Base-by-base conservation (phyloP, 2,113 vertebrate genomes). In the Corydoras sp. region DNA sequence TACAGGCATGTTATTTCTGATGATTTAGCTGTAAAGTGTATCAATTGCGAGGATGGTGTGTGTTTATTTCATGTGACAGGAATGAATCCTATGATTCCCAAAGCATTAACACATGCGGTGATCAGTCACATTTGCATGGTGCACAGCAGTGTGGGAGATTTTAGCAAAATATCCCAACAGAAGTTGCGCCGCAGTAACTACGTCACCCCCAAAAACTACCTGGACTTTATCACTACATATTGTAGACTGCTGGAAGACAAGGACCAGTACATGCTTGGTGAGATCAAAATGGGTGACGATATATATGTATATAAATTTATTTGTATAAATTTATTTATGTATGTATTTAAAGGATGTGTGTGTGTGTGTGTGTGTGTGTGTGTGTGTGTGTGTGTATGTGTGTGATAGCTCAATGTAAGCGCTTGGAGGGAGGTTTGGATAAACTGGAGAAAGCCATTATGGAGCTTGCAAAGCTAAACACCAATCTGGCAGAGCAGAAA, bases 181-280 rank as follows among this genome's bases (percentile, higher is more conserved):
- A 98, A 95, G 75, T 81, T 95, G 62, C 88, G 95, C 9, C 92
- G 95, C 51, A 91, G 83, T 71, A 98, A 98, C 86, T 93, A 90
- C 0, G 95, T 97, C 7, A 98, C 95, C 1, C 95, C 97, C 10
- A 98, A 97, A 85, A 99, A 97, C 80, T 99, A 89, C 83, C 90
- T 99, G 61, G 96, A 98, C 71, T 98, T 97, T 65, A 93, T 98
- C 67, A 88, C 80, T 68, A 95, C 91, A 0, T 99, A 97, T 31
- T 84, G 86, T 3, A 90, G 79, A 31, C 78, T 99, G 35, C 81
- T 99, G 77, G 86, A 94, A 1, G 93, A 98, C 78, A 97, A 97
- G 76, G 91, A 95, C 1, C 72, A 91, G 58, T 90, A 82, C 69
- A 94, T 96, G 76, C 86, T 92, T 56, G 94, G 97, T 98, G 77